Evolutionary conservation across 2,888 invertebrate species (phyloP), one percentile per base, ranked within the genome.

Genomic region (Polymixis lichenea): DNA sequence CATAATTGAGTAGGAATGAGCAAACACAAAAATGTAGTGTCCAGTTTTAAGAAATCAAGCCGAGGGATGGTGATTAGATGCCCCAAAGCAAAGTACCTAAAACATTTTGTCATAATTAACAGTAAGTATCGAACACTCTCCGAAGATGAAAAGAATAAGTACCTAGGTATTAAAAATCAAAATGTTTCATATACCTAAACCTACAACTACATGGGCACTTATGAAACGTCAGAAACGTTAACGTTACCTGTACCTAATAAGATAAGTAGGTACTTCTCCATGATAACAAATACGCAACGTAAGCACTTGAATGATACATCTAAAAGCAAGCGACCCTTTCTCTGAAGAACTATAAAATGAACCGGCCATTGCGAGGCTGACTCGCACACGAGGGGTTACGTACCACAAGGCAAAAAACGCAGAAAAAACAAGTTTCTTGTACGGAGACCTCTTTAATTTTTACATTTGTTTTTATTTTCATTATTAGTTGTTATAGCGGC

Each of bases 11-110:
- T 49, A 22, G 22, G 32, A 25, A 28, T 15, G 49, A 72, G 38
- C 19, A n/a, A 62, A 22, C 77, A 76, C 55, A 62, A 64, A 82
- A 82, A 76, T 82, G 55, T 38, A 28, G 28, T 15, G 3, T 25
- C 11, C 25, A 17, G 19, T 58, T 60, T n/a, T n/a, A 32, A 32
- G 13, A 38, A 38, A 49, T 58, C 17, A 25, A n/a, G 17, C 11
- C 17, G 17, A 51, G 8, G 22, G 5, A 64, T 64, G 51, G 1
- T 43, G 25, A 56, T 15, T 75, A 19, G 5, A 17, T 38, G 17
- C 22, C 43, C 46, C n/a, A 11, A 60, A n/a, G 17, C 17, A 60
- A 53, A 55, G 28, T 55, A 60, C 19, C 19, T 32, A 32, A 60
- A 60, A 43, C 25, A 46, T 8, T 25, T 25, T 19, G 43, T 25